These are phyloP conservation scores for Aplidium turbinatum DNA, from an alignment of 23 tunicate genomes.

Conservation along the genomic window DNA sequence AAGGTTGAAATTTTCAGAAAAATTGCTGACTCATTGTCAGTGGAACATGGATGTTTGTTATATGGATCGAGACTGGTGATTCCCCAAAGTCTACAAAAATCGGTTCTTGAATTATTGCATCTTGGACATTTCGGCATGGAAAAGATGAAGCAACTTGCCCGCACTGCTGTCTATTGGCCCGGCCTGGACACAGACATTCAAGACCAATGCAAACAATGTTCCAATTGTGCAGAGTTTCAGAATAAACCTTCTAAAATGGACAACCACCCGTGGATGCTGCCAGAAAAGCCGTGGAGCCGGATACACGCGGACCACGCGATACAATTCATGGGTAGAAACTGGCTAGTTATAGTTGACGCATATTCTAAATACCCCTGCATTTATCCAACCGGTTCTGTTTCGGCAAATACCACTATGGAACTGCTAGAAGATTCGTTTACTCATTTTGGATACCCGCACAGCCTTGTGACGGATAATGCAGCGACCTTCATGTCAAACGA, in stretches of 20 bases:
- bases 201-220: not conserved
- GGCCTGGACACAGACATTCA: conserved; percentile 19
- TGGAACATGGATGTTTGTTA: conserved; percentile 31
- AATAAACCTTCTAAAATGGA: conserved; percentile 18
- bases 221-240: conserved; percentile 27
- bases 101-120: conserved; percentile 17
- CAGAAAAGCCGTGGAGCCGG: conserved; percentile 47
- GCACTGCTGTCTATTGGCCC: conserved; percentile 49
- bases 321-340: conserved; percentile 23
- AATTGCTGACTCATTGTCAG: not conserved
- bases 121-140: conserved; percentile 43
- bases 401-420: not conserved
- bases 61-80: conserved; percentile 29
- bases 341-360: conserved; percentile 26
- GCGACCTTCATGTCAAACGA: not conserved
- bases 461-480: conserved; percentile 6
- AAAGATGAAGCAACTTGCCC: conserved; percentile 45
- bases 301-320: conserved; percentile 33
- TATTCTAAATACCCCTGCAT: conserved; percentile 20
- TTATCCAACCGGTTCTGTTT: conserved; percentile 12
- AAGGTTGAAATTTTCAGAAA: not conserved
- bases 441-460: conserved; percentile 18
- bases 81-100: not conserved
- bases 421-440: conserved; percentile 9
- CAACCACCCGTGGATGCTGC: conserved; percentile 34